These are phyloP conservation scores for Cephalopachus bancanus DNA, from an alignment of 2,797 vertebrate genomes.

Conservation along the genomic window DNA sequence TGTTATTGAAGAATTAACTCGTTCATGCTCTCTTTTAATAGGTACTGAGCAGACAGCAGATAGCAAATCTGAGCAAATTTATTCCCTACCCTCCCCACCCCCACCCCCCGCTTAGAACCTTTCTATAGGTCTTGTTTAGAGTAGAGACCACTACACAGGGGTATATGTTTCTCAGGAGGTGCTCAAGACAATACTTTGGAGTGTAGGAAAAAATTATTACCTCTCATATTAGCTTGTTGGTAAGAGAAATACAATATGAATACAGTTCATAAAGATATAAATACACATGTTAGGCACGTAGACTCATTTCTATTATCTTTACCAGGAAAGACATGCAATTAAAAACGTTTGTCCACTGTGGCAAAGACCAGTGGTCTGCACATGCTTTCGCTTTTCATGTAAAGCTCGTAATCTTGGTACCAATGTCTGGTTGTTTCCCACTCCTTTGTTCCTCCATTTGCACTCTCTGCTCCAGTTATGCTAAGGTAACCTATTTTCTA, in stretches of 20 bases:
- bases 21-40: neutral
- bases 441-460: neutral
- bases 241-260: slow-evolving; percentile 10
- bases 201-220: neutral
- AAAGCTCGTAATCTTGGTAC: neutral
- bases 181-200: neutral
- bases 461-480: neutral
- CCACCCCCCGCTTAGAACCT: neutral
- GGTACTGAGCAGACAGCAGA: neutral
- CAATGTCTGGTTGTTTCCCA: neutral
- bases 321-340: neutral
- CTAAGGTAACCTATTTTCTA: neutral
- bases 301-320: neutral
- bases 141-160: neutral
- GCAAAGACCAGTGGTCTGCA: neutral
- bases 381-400: neutral
- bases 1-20: neutral
- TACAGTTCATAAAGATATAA: neutral
- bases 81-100: no score
- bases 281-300: neutral
- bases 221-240: neutral
- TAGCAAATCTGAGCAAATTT: neutral
- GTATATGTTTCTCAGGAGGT: neutral
- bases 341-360: neutral
- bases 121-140: neutral